Conservation (phyloP, 2,888 invertebrate species). For the Diarsia brunnea region DNA sequence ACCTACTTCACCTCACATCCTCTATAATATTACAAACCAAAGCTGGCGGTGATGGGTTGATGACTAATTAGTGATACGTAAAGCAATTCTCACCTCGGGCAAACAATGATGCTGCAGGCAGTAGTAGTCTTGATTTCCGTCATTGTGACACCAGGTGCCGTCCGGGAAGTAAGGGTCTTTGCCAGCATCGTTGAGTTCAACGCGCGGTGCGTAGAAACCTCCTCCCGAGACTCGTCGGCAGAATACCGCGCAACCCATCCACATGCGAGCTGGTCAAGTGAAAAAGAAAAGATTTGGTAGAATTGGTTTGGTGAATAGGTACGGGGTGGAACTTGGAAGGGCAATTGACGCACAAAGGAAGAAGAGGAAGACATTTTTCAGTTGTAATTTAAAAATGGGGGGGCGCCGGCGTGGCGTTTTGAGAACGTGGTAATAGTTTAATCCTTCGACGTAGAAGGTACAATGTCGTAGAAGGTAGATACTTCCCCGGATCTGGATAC, state of each 20-base stretch:
- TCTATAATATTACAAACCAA: not conserved
- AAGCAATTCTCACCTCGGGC: constrained; percentile 90
- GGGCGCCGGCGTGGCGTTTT: too few species aligned
- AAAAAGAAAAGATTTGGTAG: constrained; percentile 4
- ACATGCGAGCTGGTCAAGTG: constrained; percentile 90
- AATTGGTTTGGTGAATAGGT: too few species aligned
- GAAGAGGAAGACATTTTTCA: too few species aligned
- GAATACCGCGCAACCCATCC: constrained; percentile 95
- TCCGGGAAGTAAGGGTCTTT: constrained; percentile 94
- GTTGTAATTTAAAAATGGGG: too few species aligned
- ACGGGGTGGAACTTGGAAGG: not conserved
- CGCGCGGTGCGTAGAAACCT: constrained; percentile 94
- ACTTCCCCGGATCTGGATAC: not conserved
- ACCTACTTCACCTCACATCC: not conserved
- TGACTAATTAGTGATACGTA: not conserved
- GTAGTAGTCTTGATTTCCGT: constrained; percentile 92
- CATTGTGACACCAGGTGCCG: constrained; percentile 95
- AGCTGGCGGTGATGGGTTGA: not conserved
- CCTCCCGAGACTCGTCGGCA: constrained; percentile 92
- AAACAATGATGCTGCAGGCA: constrained; percentile 94
- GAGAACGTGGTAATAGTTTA: too few species aligned
- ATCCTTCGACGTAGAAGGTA: too few species aligned
- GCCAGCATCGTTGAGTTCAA: constrained; percentile 94
- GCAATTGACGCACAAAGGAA: not conserved
- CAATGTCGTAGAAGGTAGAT: too few species aligned